These are phyloP conservation scores for Podilymbus podiceps DNA, from an alignment of 2,113 vertebrate genomes.

Conservation along the genomic window DNA sequence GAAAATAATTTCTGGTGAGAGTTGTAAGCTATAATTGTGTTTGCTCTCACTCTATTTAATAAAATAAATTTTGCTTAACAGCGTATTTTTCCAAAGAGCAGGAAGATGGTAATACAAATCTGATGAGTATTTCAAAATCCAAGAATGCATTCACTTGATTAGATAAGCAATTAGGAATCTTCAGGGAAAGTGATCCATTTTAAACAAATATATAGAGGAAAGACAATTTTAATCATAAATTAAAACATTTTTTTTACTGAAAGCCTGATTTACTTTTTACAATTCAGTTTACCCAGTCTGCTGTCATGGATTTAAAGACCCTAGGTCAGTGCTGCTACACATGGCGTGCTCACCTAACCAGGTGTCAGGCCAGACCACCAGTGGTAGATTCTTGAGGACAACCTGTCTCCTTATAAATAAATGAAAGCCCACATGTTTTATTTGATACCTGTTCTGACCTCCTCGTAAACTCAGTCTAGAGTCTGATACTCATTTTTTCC, in stretches of 20 bases:
- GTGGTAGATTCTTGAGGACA: slow-evolving; percentile 16
- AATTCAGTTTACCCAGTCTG: neutral
- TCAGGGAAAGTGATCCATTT: neutral
- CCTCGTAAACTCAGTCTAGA: neutral
- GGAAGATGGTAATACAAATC: neutral
- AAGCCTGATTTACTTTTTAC: neutral
- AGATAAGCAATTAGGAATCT: neutral
- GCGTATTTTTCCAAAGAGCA: neutral
- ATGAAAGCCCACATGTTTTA: neutral
- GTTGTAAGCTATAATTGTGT: neutral
- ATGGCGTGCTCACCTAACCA: neutral
- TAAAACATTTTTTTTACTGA: neutral
- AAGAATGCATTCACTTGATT: neutral
- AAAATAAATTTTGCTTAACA: neutral
- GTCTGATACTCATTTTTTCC: neutral
- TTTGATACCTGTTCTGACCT: neutral
- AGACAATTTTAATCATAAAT: neutral
- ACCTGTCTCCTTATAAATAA: neutral
- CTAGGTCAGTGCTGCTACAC: neutral
- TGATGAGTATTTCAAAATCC: neutral
- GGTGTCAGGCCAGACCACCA: neutral
- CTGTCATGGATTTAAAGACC: neutral
- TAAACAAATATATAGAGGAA: neutral
- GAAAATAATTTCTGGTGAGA: neutral
- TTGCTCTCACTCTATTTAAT: neutral